Evolutionary conservation across 1,140 invertebrate genomes (phyloP).

Genomic region (Plectrocnemia conspersa): DNA sequence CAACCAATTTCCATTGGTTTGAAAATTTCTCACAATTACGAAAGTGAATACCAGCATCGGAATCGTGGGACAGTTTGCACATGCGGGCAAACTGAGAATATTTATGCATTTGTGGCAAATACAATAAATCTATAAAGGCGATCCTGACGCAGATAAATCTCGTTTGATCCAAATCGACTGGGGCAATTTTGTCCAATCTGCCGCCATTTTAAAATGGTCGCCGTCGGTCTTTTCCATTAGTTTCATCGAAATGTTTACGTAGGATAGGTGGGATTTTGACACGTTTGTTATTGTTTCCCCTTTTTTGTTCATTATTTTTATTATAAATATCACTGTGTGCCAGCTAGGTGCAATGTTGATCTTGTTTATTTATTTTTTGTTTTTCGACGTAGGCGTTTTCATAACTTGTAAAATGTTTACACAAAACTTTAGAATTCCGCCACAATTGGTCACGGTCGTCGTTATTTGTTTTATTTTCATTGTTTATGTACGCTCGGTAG

Average conservation of each 20-base stretch:
- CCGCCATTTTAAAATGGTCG: not conserved
- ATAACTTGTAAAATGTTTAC: not conserved
- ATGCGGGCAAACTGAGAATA: no score
- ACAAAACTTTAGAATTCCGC: slow-evolving; percentile 1
- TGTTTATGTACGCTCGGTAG: not conserved
- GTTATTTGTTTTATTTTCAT: slow-evolving; percentile 8
- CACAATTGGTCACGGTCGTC: slow-evolving; percentile 8
- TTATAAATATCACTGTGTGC: not conserved
- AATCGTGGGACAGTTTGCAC: no score
- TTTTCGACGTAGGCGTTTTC: slow-evolving; percentile 2
- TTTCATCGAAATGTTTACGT: not conserved
- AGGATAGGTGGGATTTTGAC: slow-evolving; percentile 2
- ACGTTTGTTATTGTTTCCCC: not conserved
- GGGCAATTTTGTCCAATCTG: not conserved
- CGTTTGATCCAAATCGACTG: not conserved
- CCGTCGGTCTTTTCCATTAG: not conserved
- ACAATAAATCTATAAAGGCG: not conserved
- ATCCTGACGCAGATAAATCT: not conserved
- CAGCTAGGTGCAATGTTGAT: not conserved
- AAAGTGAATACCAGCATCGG: no score
- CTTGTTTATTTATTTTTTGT: not conserved
- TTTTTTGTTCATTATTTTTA: not conserved
- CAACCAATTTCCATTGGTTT: no score
- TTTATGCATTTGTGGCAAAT: not conserved
- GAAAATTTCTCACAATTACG: no score